These are phyloP conservation scores for Lateolabrax maculatus DNA, from an alignment of 2,797 vertebrate genomes.

Conservation along the genomic window DNA sequence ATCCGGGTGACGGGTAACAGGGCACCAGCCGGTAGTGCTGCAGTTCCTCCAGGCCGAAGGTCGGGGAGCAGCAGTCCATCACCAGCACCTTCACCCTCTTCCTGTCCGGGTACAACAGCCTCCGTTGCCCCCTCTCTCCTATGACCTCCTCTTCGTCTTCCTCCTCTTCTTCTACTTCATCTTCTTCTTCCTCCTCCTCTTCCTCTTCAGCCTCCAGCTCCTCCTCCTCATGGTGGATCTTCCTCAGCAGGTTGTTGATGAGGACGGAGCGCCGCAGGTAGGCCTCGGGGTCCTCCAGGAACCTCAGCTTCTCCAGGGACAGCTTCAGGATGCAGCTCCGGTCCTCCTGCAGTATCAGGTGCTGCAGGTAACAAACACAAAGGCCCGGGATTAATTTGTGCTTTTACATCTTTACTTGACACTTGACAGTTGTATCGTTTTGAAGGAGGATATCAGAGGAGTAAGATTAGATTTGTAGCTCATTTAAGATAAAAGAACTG, in stretches of 20 bases:
- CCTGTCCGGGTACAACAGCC: constrained; percentile 84
- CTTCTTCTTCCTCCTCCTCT: constrained; percentile 86
- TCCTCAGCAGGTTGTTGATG: constrained; percentile 98
- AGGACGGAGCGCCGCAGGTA: constrained; percentile 96
- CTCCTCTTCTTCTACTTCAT: constrained; percentile 82
- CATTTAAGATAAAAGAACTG: not conserved
- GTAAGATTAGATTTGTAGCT: not conserved
- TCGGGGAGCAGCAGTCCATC: constrained; percentile 91
- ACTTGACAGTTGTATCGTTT: not conserved
- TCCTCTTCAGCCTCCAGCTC: constrained; percentile 89
- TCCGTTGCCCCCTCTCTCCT: constrained; percentile 83
- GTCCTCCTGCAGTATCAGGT: constrained; percentile 96
- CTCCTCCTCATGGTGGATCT: constrained; percentile 90
- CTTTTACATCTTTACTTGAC: not conserved
- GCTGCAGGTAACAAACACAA: constrained; percentile 77
- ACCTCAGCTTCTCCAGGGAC: constrained; percentile 96
- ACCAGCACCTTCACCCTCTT: constrained; percentile 95
- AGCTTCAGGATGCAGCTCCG: constrained; percentile 96
- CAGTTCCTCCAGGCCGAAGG: constrained; percentile 91
- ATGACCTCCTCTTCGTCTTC: constrained; percentile 85
- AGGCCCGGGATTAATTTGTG: not conserved
- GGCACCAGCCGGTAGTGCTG: constrained; percentile 92
- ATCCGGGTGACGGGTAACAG: constrained; percentile 85
- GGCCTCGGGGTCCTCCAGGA: constrained; percentile 96
- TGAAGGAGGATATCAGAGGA: not conserved